These are phyloP conservation scores for Melanotaenia duboulayi DNA, from an alignment of 2,113 vertebrate genomes.

Conservation along the genomic window DNA sequence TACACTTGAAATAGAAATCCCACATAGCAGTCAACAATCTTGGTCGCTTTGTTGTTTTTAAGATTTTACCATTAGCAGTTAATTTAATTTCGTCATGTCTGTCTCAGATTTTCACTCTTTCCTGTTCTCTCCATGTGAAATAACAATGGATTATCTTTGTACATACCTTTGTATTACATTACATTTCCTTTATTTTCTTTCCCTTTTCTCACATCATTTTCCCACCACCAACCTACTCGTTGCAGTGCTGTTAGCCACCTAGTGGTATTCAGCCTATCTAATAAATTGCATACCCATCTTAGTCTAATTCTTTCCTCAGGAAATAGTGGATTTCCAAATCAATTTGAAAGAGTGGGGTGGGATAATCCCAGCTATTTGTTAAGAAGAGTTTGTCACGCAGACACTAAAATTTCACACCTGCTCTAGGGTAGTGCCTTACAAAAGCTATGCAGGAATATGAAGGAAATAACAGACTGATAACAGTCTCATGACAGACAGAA, in stretches of 20 bases:
- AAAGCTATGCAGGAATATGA: neutral
- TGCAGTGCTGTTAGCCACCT: neutral
- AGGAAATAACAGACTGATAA: no score
- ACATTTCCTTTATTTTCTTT: neutral
- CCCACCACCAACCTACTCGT: slow-evolving; percentile 31
- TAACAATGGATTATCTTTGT: neutral
- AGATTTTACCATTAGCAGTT: neutral
- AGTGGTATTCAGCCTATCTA: slow-evolving; percentile 26
- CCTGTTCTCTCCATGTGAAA: neutral
- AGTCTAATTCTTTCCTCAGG: slow-evolving; percentile 49
- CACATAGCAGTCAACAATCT: neutral
- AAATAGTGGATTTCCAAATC: slow-evolving; percentile 55
- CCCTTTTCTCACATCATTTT: slow-evolving; percentile 12
- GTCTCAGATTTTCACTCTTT: neutral
- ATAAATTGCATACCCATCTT: slow-evolving; percentile 52
- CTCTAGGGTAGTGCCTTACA: neutral
- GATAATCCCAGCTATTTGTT: slow-evolving; percentile 62
- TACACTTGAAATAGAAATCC: neutral
- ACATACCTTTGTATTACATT: neutral
- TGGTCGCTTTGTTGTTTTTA: neutral
- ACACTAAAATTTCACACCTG: slow-evolving; percentile 70
- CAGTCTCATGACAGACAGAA: neutral
- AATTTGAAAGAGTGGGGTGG: slow-evolving; percentile 67
- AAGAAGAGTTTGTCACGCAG: slow-evolving; percentile 61
- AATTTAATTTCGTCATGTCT: neutral